Evolutionary conservation across 2,888 invertebrate genomes (phyloP), one percentile per base, ranked within the genome.

Genomic region (Epistrophe grossulariae): DNA sequence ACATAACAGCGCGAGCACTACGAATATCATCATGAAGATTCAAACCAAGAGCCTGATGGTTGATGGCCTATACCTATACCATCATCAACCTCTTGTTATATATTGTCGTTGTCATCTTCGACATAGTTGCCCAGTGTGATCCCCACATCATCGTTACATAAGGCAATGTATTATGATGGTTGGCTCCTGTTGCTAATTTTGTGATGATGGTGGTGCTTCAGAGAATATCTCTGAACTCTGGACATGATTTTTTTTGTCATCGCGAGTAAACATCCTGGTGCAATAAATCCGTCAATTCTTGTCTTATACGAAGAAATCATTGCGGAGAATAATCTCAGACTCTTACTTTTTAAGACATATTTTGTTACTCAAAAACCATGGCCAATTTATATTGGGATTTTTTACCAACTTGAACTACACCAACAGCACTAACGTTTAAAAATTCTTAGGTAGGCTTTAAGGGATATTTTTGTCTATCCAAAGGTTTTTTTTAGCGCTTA

Each of bases 171-270:
- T 38, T 45, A 11, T 55, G 68, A 31, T 72, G 68, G 79, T 57
- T 70, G 60, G 52, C 84, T 84, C 59, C 80, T 79, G 84, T 84
- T 59, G 84, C 76, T 84, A 84, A 80, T 84, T 80, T 84, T 73
- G 40, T 70, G 64, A 40, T 76, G 60, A 40, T 76, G 60, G 60
- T 31, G 60, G 74, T 4, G 66, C 45, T 57, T 70, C 15, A 24
- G 48, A 48, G 74, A 81, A 80, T 80, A 43, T 70, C 62, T 76
- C 62, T 52, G 8, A 35, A 40, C 31, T 76, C 19, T 38, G 4
- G 17, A 0, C 19, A 17, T 35, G 10, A 6, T 60, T 17, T 64
- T 15, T 62, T 64, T 28, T 74, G 40, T 28, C 24, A 38, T 71
- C 48, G 62, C n/a, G 79, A 70, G 73, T 48, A 76, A 15, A 24